Base-by-base conservation (phyloP, 2,888 invertebrate genomes). In the Scelioninae gen. 1 region DNA sequence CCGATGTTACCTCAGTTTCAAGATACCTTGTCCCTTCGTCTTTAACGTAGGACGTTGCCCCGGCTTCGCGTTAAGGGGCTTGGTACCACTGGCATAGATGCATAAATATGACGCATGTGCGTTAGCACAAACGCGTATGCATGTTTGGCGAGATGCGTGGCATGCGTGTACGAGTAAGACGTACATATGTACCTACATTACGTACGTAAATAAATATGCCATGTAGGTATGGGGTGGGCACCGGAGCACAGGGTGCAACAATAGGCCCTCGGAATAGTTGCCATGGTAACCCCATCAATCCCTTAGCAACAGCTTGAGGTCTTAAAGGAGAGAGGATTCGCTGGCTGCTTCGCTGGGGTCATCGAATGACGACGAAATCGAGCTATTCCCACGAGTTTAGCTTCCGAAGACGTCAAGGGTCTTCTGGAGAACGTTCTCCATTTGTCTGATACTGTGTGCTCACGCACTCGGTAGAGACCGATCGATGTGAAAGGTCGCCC, bases 261-360 rank as follows among this genome's bases (percentile, higher is more conserved):
- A 92, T 92, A 90, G 91, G 91, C 90, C 87, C 89, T 90, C 90
- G 86, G 87, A 83, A 78, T 76, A 84, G 92, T 92, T 89, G 85
- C 89, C 91, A 92, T 92, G 89, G 91, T 85, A 90, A 92, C 92
- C 89, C 92, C 92, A 92, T 91, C 90, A 91, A 92, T 92, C 91
- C 91, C 92, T 92, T 92, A 90, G 92, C 91, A 92, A 92, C 92
- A 91, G 92, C 92, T 91, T 90, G 91, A 91, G 89, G 89, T 92
- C 91, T 92, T 92, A 91, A 92, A 92, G 91, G 91, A 88, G 90
- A 89, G 89, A 91, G 89, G 88, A 90, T 89, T 86, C 88, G 85
- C 87, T 76, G 58, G 85, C 80, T 85, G 86, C 80, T 85, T 86
- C 78, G 77, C 60, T 51, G 78, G 74, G 86, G 87, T 88, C 88